These are phyloP conservation scores for Papilio demoleus DNA, from an alignment of 2,888 invertebrate genomes.

Conservation along the genomic window DNA sequence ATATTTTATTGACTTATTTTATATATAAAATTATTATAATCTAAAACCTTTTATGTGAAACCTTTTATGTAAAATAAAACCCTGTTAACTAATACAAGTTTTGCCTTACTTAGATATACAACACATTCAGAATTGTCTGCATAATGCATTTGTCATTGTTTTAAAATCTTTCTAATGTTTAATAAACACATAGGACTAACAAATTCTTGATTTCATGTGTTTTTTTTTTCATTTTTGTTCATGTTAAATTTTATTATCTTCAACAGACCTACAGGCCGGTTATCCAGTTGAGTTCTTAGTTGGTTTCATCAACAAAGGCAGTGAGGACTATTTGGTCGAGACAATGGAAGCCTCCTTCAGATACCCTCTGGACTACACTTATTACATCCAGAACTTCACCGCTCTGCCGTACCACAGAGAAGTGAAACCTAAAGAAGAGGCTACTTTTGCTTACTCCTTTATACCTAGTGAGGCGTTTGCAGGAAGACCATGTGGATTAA, in stretches of 20 bases:
- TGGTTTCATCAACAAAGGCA: conserved; percentile 97
- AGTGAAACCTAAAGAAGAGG: conserved; percentile 96
- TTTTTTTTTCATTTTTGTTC: neutral
- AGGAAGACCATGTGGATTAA: conserved; percentile 97
- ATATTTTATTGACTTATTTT: conserved; percentile 3
- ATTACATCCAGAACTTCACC: conserved; percentile 99
- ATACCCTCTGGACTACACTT: conserved; percentile 99
- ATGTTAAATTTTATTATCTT: conserved; percentile 15
- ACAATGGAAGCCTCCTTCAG: conserved; percentile 98
- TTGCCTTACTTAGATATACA: no score
- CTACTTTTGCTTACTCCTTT: conserved; percentile 97
- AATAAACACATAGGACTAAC: no score
- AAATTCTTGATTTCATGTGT: no score
- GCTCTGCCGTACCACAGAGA: conserved; percentile 93
- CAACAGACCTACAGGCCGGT: conserved; percentile 94
- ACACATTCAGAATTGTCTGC: no score
- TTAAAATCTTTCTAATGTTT: no score
- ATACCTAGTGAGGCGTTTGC: conserved; percentile 98
- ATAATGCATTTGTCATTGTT: no score
- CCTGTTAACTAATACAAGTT: no score
- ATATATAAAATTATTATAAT: no score
- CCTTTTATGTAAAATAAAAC: no score
- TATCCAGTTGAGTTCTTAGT: conserved; percentile 96
- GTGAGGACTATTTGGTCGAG: conserved; percentile 95
- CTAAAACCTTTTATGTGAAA: no score